phyloP scores from a whole-genome alignment of 2,797 vertebrate genomes.

The Spinus olivaceus region DNA sequence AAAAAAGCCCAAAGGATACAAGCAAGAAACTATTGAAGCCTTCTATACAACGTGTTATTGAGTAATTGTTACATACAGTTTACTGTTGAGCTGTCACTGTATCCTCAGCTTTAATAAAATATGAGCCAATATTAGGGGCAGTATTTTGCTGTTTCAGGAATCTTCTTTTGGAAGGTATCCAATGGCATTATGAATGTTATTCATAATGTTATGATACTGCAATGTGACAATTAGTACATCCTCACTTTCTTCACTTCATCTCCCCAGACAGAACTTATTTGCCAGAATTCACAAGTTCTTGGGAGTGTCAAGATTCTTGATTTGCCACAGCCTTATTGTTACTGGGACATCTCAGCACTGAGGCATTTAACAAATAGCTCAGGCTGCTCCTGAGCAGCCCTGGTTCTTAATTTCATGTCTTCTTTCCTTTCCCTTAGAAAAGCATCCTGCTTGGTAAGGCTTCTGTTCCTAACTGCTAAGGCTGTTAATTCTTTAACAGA shows the following conservation, averaged over 20 bases:
- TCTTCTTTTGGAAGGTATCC: neutral
- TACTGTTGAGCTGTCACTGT: slow-evolving; percentile 36
- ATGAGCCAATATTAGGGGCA: neutral
- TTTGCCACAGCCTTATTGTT: slow-evolving; percentile 22
- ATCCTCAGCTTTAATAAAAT: slow-evolving; percentile 36
- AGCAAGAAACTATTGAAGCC: neutral
- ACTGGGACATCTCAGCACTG: neutral
- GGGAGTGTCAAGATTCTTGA: neutral
- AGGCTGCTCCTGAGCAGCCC: neutral
- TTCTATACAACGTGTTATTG: neutral
- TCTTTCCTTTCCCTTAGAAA: neutral
- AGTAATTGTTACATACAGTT: slow-evolving; percentile 48
- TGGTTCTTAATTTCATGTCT: neutral
- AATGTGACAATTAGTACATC: neutral
- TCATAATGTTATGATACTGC: slow-evolving; percentile 18
- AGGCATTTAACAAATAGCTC: neutral
- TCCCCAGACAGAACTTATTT: slow-evolving; percentile 22
- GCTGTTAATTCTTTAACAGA: slow-evolving; percentile 7
- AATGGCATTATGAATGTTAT: slow-evolving; percentile 2
- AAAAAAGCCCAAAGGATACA: slow-evolving; percentile 1
- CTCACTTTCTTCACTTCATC: slow-evolving; percentile 15
- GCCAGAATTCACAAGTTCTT: slow-evolving; percentile 49
- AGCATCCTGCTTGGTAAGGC: neutral
- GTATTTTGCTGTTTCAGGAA: neutral
- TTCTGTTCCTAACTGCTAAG: neutral